Evolutionary conservation across 2,797 vertebrate species (phyloP).

Genomic region (Pitangus sulphuratus): DNA sequence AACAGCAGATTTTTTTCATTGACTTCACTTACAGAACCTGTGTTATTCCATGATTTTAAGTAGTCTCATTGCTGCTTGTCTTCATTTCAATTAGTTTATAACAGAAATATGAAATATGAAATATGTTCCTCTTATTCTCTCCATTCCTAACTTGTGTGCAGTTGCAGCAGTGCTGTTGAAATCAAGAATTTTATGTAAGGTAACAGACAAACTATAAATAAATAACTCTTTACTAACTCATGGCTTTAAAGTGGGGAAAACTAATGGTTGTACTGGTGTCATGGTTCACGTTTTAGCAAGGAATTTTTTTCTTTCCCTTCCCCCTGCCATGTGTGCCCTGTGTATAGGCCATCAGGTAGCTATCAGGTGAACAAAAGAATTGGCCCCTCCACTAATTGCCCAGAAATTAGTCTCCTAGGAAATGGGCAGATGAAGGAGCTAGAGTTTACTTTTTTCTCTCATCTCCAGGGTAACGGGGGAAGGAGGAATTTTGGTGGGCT

Average conservation of each 20-base stretch:
- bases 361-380: no score
- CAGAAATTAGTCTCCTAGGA: no score
- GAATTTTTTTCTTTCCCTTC: no score
- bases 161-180: neutral
- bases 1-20: neutral
- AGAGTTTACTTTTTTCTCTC: no score
- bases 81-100: neutral
- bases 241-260: neutral
- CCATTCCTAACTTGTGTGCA: accelerated
- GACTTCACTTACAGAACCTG: neutral
- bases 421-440: no score
- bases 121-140: neutral
- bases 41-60: neutral
- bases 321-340: no score
- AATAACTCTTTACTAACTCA: neutral
- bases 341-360: no score
- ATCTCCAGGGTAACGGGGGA: no score
- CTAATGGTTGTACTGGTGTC: neutral
- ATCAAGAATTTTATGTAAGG: neutral
- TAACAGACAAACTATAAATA: accelerated
- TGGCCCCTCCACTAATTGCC: no score
- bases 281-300: no score
- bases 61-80: neutral
- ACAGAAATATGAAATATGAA: neutral
- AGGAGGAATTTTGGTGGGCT: no score